These are phyloP conservation scores for Lysandra coridon DNA, from an alignment of 2,888 invertebrate genomes.

Conservation along the genomic window DNA sequence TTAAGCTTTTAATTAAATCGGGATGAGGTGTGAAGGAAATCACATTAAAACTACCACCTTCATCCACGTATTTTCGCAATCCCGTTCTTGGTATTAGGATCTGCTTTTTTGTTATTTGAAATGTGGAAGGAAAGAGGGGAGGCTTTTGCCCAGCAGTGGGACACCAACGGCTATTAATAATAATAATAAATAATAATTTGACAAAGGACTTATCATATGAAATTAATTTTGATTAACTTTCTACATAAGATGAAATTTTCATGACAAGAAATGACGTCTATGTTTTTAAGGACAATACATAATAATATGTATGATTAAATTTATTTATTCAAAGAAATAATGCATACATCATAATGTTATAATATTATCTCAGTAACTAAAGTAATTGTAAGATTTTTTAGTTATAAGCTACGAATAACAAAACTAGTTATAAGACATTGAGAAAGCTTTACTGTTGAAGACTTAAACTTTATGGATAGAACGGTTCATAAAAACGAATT, in stretches of 20 bases:
- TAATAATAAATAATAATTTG: no score
- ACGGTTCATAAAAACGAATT: constrained; percentile 1
- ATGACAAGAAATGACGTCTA: no score
- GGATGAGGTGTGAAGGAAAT: constrained; percentile 19
- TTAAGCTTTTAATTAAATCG: constrained; percentile 28
- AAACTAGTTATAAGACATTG: not conserved
- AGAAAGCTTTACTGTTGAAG: not conserved
- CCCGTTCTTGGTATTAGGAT: not conserved
- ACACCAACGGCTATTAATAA: no score
- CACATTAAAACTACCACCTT: not conserved
- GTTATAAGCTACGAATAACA: no score
- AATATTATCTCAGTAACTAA: not conserved
- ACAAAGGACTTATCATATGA: no score
- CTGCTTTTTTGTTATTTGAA: no score
- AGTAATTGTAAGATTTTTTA: not conserved
- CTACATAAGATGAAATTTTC: no score
- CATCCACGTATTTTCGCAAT: not conserved
- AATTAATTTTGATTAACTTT: no score
- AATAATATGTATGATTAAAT: no score
- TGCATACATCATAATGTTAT: not conserved
- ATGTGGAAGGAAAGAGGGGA: no score
- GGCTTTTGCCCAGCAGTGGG: no score
- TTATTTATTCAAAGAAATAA: not conserved
- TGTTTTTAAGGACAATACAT: no score
- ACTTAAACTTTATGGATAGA: constrained; percentile 7